Evolutionary conservation across 2,113 vertebrate species (phyloP).

Genomic region (Callithrix jacchus): DNA sequence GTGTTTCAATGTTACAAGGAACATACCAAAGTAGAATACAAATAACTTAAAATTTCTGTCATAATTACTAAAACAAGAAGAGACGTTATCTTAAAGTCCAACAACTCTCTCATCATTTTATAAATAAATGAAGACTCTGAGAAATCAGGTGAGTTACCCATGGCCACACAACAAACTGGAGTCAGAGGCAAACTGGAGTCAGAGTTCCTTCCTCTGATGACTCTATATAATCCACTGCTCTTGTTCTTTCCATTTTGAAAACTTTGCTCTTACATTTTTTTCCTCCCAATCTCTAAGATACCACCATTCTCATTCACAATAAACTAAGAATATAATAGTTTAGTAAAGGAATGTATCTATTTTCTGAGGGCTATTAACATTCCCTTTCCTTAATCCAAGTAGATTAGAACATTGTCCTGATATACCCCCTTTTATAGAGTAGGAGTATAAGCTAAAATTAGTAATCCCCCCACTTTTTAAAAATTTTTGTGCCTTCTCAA

Average conservation of each 20-base stretch:
- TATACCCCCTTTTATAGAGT: neutral
- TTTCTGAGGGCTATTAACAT: neutral
- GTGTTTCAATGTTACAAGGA: neutral
- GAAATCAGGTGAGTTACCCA: neutral
- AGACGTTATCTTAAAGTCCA: neutral
- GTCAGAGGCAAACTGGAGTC: neutral
- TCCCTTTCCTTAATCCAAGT: neutral
- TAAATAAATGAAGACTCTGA: neutral
- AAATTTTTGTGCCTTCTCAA: conserved; percentile 11
- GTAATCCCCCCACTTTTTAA: neutral
- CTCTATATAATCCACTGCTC: neutral
- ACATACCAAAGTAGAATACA: neutral
- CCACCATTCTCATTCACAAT: neutral
- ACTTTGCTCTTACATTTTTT: neutral
- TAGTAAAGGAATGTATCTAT: neutral
- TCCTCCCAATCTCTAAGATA: neutral
- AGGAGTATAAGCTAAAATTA: no score
- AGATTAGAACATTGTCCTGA: neutral
- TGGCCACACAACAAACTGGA: neutral
- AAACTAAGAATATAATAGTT: neutral
- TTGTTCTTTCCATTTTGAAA: neutral
- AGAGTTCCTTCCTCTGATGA: neutral
- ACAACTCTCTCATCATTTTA: neutral
- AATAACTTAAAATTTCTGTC: neutral
- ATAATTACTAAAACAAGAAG: neutral